Conservation (phyloP, 2,113 vertebrate genomes). For the Eudorcas thomsonii region DNA sequence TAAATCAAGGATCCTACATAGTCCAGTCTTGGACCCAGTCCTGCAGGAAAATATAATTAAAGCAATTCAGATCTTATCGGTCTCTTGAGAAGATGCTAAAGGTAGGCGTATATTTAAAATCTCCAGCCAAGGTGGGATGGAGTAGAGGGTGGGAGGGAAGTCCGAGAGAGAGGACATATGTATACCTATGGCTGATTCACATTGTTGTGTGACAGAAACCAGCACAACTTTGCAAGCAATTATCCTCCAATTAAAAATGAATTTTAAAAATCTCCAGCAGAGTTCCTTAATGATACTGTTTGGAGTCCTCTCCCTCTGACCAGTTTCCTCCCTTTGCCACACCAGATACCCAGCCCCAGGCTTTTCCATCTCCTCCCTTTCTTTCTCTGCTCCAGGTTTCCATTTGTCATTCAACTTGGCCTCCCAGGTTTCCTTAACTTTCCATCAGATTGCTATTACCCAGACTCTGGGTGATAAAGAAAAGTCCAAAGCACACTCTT, state of each 20-base stretch:
- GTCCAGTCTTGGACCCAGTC: neutral
- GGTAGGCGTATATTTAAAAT: neutral
- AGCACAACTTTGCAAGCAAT: neutral
- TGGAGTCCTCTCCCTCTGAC: neutral
- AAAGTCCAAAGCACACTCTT: neutral
- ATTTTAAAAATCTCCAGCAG: neutral
- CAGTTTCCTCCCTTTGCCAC: no score
- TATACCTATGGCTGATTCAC: neutral
- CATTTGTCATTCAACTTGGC: neutral
- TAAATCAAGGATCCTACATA: neutral
- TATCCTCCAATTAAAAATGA: neutral
- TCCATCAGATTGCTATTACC: neutral
- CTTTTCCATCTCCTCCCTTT: neutral
- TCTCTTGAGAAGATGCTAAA: conserved; percentile 34
- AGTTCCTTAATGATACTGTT: neutral
- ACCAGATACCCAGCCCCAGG: neutral
- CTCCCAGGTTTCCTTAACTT: neutral
- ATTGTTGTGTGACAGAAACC: neutral
- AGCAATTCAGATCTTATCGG: neutral
- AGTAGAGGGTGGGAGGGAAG: neutral
- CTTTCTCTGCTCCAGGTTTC: neutral
- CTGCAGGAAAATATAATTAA: neutral
- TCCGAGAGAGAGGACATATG: neutral
- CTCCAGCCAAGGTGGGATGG: neutral
- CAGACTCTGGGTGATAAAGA: neutral